phyloP scores from a whole-genome alignment of 2,888 invertebrate genomes.

The Campoplex capitator region DNA sequence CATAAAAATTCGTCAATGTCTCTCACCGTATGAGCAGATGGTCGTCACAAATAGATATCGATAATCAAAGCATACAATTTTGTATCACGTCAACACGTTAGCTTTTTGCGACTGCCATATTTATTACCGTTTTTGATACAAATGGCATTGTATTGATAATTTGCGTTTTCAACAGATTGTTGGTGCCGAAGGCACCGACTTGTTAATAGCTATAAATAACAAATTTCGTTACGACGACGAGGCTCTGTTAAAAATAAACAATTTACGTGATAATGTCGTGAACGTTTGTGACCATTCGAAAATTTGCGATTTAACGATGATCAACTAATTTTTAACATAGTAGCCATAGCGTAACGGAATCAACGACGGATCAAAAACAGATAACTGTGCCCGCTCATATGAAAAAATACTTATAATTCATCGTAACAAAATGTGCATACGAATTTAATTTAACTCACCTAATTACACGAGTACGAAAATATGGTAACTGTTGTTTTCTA shows the following conservation, averaged over 20 bases:
- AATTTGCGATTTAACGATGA: conserved; percentile 15
- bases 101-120: not conserved
- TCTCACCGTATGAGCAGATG: not conserved
- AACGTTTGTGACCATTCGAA: conserved; percentile 7
- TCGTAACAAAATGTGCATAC: conserved; percentile 31
- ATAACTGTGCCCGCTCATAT: conserved; percentile 39
- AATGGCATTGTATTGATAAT: conserved; percentile 20
- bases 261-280: conserved; percentile 26
- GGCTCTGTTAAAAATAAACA: conserved; percentile 67
- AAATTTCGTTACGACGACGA: conserved; percentile 66
- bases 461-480: not conserved
- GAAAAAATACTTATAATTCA: conserved; percentile 25
- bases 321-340: conserved; percentile 64
- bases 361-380: conserved; percentile 43
- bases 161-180: conserved; percentile 24
- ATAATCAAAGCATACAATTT: not conserved
- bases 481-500: conserved; percentile 4
- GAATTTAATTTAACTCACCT: not conserved
- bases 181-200: conserved; percentile 40
- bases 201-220: conserved; percentile 48
- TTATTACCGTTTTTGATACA: not conserved
- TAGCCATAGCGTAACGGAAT: conserved; percentile 66
- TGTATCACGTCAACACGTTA: conserved; percentile 3
- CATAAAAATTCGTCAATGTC: not conserved
- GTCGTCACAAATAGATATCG: conserved; percentile 7